Evolutionary conservation across 2,888 invertebrate species (phyloP).

Genomic region (Bhutanitis thaidina): DNA sequence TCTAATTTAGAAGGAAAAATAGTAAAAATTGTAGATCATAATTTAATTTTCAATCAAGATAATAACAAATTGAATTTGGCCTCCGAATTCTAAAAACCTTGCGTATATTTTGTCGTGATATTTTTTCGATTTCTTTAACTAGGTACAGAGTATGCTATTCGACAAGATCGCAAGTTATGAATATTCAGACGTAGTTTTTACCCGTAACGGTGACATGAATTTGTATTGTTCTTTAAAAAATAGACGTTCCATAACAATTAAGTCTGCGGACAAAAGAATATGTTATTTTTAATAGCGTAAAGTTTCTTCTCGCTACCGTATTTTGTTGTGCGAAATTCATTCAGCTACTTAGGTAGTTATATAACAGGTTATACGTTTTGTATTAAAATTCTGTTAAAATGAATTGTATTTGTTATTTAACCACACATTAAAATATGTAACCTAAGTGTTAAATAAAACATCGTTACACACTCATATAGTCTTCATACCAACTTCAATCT

Average conservation of each 20-base stretch:
- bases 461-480: background rate
- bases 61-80: too few species aligned
- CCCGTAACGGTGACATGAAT: slow-evolving; percentile 69
- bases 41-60: too few species aligned
- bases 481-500: too few species aligned
- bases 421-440: too few species aligned
- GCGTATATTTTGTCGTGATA: background rate
- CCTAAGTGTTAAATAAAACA: too few species aligned
- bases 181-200: slow-evolving; percentile 69
- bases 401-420: too few species aligned
- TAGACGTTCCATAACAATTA: slow-evolving; percentile 60
- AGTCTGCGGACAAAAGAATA: slow-evolving; percentile 59
- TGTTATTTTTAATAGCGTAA: slow-evolving; percentile 43
- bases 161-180: slow-evolving; percentile 33
- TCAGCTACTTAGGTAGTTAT: background rate
- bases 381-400: too few species aligned
- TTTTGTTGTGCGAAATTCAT: slow-evolving; percentile 21
- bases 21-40: too few species aligned
- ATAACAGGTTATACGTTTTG: background rate
- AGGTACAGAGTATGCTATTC: slow-evolving; percentile 4
- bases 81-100: too few species aligned
- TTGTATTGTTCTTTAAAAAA: slow-evolving; percentile 67
- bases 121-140: slow-evolving; percentile 10
- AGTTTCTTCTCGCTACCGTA: slow-evolving; percentile 26
- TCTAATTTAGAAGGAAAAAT: too few species aligned